Base-by-base conservation (phyloP, 2,797 vertebrate genomes). In the Lithobates pipiens region DNA sequence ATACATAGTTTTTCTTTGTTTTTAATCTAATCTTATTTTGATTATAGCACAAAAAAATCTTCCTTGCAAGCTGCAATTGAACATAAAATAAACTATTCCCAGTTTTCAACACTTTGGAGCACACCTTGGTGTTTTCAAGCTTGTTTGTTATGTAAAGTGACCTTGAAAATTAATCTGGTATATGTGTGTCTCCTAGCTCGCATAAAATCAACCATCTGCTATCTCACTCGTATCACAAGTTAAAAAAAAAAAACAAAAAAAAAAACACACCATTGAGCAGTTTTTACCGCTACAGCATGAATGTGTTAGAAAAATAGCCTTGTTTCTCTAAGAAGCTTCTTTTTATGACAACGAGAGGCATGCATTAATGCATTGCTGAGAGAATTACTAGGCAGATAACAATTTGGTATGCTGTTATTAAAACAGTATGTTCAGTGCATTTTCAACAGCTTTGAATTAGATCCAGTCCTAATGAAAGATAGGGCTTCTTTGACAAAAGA, bases 371-470 rank as follows among this genome's bases (percentile, higher is more conserved):
- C 92, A 92, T 93, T 91, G 90, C 92, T 93, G 92, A 94, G 94
- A 94, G 93, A 95, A 95, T 95, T 94, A 93, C 93, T 93, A 92
- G 91, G 94, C 93, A 94, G 93, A 94, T 95, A 95, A 94, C 92
- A 91, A 93, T 93, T 94, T 91, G 92, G 92, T 95, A 94, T 94
- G 94, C 92, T 94, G 92, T 95, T 95, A 95, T 95, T 95, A 95
- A 95, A 95, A 95, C 95, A 95, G 93, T 95, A 93, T 94, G 94
- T 91, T 93, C 91, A 93, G 93, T 94, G 94, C 94, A 95, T 95
- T 95, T 95, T 95, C 94, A 95, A 95, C 94, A 94, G 94, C 95
- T 95, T 95, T 95, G 94, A 95, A 95, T 95, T 95, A 95, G 94
- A 95, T 92, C 90, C 92, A 91, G 91, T 91, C 91, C 93, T 95